Evolutionary conservation across 2,797 vertebrate species (phyloP).

Genomic region (Galaxias olidus): DNA sequence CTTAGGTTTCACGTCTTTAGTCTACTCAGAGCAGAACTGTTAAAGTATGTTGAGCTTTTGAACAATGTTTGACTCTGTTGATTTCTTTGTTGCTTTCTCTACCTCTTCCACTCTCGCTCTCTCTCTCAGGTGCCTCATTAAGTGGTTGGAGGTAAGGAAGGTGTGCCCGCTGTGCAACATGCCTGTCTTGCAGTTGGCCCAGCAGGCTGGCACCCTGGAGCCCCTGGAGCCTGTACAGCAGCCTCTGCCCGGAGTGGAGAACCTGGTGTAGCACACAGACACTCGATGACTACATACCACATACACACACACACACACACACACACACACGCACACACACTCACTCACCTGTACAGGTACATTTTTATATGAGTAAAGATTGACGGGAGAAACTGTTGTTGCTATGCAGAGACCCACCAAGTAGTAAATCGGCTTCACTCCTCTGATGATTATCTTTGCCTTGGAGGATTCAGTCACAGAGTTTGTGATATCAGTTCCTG

Average conservation of each 20-base stretch:
- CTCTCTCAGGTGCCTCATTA: conserved; percentile 92
- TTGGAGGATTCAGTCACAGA: conserved; percentile 51
- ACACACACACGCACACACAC: conserved; percentile 13
- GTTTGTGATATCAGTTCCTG: conserved; percentile 38
- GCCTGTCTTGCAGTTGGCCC: conserved; percentile 93
- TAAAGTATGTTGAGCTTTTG: too few species aligned
- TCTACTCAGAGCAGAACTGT: too few species aligned
- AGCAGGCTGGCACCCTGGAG: conserved; percentile 79
- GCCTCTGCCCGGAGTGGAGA: conserved; percentile 90
- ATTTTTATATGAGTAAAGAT: conserved; percentile 45
- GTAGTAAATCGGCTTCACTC: conserved; percentile 37
- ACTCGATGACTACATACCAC: background rate
- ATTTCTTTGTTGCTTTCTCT: background rate
- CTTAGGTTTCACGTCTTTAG: too few species aligned
- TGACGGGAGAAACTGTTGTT: conserved; percentile 47
- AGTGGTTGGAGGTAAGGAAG: conserved; percentile 98
- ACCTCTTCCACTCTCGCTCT: background rate
- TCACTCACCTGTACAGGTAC: conserved; percentile 63
- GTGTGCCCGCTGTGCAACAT: conserved; percentile 98
- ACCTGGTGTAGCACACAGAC: conserved; percentile 83
- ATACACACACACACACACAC: conserved; percentile 12
- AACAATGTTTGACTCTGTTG: too few species aligned
- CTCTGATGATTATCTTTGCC: conserved; percentile 42
- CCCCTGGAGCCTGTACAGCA: conserved; percentile 77
- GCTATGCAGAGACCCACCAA: conserved; percentile 43